Evolutionary conservation across 1,140 invertebrate species (phyloP), one percentile per base, ranked within the genome.

Genomic region (Contarinia nasturtii): DNA sequence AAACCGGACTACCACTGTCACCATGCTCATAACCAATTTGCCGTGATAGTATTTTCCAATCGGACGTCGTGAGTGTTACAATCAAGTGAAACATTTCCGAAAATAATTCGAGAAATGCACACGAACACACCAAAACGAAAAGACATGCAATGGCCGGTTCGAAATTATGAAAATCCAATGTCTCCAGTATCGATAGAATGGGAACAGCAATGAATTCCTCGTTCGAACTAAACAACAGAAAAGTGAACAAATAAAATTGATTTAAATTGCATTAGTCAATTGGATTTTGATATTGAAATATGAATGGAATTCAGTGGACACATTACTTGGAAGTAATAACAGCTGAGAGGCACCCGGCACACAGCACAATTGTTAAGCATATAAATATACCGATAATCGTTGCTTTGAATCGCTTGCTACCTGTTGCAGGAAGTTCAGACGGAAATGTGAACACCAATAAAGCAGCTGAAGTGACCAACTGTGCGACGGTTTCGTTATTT

Each of bases 11-110:
- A 12, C 76, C 76, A 49, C 75, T 79, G 15, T 72, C 68, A 1
- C 68, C 59, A 53, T 72, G 77, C 53, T 76, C 72, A 52, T 76
- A 77, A 17, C 73, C 71, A 54, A 79, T 70, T 27, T 74, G 73
- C 42, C 73, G 67, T 10, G 74, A 71, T 18, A 79, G 59, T 2
- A 78, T 69, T 49, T 71, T 69, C 75, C 75, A 79, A 53, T 78
- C 75, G 1, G 74, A 70, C 15, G 71, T 74, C 2, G 74, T 74
- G 49, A 78, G 56, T 0, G 63, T 58, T 22, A 76, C 73, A 21
- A 78, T 67, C 20, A 74, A 60, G 2, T 61, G 61, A 51, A 75
- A 77, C 0, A 76, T 61, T 50, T 71, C 58, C 0, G 75, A 75
- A 49, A 75, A 72, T 7, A 79, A 61, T 56, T 78, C 75, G 7